Conservation (phyloP, 2,888 invertebrate genomes). For the Formica aserva region DNA sequence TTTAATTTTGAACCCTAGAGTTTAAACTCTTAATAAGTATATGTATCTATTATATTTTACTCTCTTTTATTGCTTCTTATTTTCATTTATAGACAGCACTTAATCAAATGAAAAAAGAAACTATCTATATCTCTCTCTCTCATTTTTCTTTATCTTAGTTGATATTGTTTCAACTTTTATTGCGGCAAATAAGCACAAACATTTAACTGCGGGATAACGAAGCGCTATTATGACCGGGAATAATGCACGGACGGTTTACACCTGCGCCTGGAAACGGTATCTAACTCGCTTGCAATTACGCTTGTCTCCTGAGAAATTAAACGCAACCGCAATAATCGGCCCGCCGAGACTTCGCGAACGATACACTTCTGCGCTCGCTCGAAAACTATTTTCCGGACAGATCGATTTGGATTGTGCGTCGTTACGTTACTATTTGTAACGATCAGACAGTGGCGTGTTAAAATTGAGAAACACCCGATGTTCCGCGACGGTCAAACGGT, state of each 20-base stretch:
- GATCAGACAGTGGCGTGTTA: constrained; percentile 15
- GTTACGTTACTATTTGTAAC: constrained; percentile 40
- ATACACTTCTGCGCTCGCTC: background rate
- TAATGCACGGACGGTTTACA: constrained; percentile 32
- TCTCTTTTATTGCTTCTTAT: background rate
- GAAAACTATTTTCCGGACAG: constrained; percentile 37
- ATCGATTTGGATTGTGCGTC: background rate
- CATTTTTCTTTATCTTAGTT: background rate
- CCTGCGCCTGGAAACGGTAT: constrained; percentile 36
- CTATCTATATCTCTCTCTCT: background rate
- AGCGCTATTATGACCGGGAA: constrained; percentile 9
- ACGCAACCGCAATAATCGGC: constrained; percentile 33
- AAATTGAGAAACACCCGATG: constrained; percentile 39
- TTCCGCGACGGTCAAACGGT: constrained; percentile 31
- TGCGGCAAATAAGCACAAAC: background rate
- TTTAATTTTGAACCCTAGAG: background rate
- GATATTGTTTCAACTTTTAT: background rate
- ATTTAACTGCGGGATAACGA: constrained; percentile 5
- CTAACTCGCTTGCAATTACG: constrained; percentile 38
- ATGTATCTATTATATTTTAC: background rate
- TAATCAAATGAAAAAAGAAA: background rate
- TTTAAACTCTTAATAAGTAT: background rate
- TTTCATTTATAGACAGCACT: background rate
- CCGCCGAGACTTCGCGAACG: constrained; percentile 32
- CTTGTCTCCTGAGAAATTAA: constrained; percentile 45